Base-by-base conservation (phyloP, 2,888 invertebrate species). In the Athalia rosae region DNA sequence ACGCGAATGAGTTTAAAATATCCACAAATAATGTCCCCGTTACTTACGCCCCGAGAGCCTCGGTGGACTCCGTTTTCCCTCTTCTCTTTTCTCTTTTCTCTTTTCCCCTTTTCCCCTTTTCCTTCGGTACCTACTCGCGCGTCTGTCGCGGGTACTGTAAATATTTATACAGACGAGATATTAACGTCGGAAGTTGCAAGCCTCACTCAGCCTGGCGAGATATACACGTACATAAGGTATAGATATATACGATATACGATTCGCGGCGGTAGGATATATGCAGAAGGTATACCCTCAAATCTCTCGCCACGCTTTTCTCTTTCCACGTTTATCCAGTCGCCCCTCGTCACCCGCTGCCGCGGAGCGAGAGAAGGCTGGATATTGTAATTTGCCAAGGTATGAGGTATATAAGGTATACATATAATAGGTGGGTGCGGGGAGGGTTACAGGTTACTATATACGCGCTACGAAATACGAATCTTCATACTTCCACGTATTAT, bases 151-250 rank as follows among this genome's bases (percentile, higher is more conserved):
- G 28, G 28, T 28, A 74, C 73, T 79, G 79, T 79, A 79, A 82
- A 83, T 83, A 81, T 83, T 81, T 83, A 80, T 79, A 77, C 79
- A 77, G 79, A 64, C 56, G 77, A 77, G 79, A 81, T 82, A 83
- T 82, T 79, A 81, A 78, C 74, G 74, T 45, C 50, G 48, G 48
- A 61, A 45, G 61, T 74, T 71, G 56, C 71, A 71, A 71, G 58
- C 71, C 58, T 58, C 48, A 74, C 74, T 28, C 28, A 28, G 28
- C 28, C 74, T 74, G 13, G 41, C 61, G 48, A 59, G 59, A 48
- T 61, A 74, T 71, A 56, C 58, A 50, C 67, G 67, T 41, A 28
- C n/a, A n/a, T 67, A 9, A 43, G 13, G 58, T 9, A 28, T 41
- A 9, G 8, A 7, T n/a, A 8, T 63, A 64, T 13, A 64, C 3